Evolutionary conservation across 2,888 invertebrate genomes (phyloP), one percentile per base, ranked within the genome.

Genomic region (Merodon equestris): DNA sequence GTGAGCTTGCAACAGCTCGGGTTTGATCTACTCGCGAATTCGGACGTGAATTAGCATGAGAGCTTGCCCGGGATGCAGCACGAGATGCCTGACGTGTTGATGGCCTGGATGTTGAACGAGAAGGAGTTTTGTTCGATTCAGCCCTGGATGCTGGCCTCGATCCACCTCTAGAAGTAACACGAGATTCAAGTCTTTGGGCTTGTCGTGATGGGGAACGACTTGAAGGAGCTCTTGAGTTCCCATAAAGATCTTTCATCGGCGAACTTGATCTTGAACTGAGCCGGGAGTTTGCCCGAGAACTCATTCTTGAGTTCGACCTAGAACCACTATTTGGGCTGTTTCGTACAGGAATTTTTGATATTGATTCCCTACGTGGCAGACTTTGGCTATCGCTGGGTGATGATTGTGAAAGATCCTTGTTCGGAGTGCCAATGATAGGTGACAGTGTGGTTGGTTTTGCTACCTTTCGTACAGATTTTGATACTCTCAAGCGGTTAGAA

Each of bases 351-450:
- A 89, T 89, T 66, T 86, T 87, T 0, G 88, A 87, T n/a, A 85
- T 51, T 0, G 88, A 86, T 15, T 86, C 86, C 0, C 86, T 83
- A 9, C 87, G 83, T 0, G 84, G 81, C 0, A 84, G 83, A 1
- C 82, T 56, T 17, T 84, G 84, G 34, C 47, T 84, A 4, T 75
- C 60, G 19, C 10, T 57, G 9, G 58, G 36, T 2, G 81, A 60
- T 7, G 67, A 82, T 2, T 71, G 68, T 12, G 82, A 82, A 14
- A 79, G 64, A 17, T 89, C 89, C 75, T 87, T 88, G 63, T 89
- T 89, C 1, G 89, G 89, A 0, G 89, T 89, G 0, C 89, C 89
- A 56, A 89, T 86, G 12, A 89, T 89, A 0, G 89, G 89, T 0
- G 89, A 89, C 1, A 89, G 77, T 1, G 87, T 87, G 17, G 86